Evolutionary conservation across 2,888 invertebrate genomes (phyloP), one percentile per base, ranked within the genome.

Genomic region (Gisinianus flammeolus): DNA sequence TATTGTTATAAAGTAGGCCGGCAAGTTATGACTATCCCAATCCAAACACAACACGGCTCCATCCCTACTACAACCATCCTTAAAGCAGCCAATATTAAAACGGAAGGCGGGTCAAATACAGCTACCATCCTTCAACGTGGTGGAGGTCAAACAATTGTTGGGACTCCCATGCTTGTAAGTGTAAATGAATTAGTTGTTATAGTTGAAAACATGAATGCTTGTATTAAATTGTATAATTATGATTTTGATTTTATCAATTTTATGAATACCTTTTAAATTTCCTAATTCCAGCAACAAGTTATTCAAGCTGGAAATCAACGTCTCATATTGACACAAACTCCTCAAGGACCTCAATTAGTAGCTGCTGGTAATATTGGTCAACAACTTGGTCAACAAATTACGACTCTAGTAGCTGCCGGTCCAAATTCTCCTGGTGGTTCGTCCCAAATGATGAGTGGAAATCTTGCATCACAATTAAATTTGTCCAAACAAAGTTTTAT

Each of bases 401-500:
- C 81, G 26, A 78, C 76, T 12, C 54, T 79, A 52, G 78, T 80
- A 0, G 30, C 79, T 24, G 31, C 79, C 5, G 82, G 79, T 70
- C 82, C 80, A 28, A 79, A 79, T 52, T 78, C 79, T 24, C 83
- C 84, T 26, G 81, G 83, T 52, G 83, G 83, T 10, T 81, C 81
- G 24, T 70, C 77, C 19, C 76, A 76, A 69, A 56, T 70, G 22
- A 30, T 77, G 44, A 70, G 58, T 19, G 26, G 64, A 22, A 30
- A 22, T 68, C 28, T 77, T 52, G 82, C 80, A 72, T 81, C 84
- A 64, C 82, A 81, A 16, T 77, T 83, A 31, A 84, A 83, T 73
- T 77, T 84, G 62, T 81, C 82, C 28, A 83, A 83, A 74, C 83
- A 89, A 86, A 87, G 88, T 73, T 89, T 88, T 84, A 89, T 90